Percentiles rank a stretch among this genome's conserved stretches.
phyloP scores from a whole-genome alignment of 2,113 vertebrate genomes.

The Oceanodroma tethys region DNA sequence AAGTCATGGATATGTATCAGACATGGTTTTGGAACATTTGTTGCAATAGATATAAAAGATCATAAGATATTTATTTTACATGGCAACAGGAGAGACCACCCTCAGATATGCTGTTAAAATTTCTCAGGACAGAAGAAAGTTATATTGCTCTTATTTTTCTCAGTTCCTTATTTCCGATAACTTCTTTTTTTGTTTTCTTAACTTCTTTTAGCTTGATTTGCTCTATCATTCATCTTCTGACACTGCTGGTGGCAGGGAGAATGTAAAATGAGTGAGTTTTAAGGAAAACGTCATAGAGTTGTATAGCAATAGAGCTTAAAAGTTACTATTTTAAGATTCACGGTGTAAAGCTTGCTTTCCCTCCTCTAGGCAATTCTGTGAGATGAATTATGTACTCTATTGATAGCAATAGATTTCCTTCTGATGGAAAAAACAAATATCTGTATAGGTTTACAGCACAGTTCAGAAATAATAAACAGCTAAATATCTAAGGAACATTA shows the following conservation, averaged over 20 bases:
- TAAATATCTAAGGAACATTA: slow-evolving; percentile 35
- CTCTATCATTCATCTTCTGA: not conserved
- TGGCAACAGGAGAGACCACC: not conserved
- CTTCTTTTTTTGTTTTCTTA: not conserved
- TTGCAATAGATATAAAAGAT: not conserved
- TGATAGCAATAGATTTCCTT: slow-evolving; percentile 4
- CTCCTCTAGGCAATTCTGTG: not conserved
- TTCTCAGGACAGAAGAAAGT: not conserved
- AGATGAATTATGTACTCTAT: not conserved
- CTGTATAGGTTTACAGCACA: not conserved
- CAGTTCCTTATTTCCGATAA: not conserved
- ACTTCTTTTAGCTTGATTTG: not conserved
- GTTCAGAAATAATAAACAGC: slow-evolving; percentile 24
- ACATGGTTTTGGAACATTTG: not conserved
- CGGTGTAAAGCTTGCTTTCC: not conserved
- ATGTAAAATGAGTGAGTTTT: not conserved
- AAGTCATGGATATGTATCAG: not conserved
- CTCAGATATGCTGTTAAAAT: not conserved
- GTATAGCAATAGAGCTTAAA: not conserved
- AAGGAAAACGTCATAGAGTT: not conserved
- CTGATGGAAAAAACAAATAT: not conserved
- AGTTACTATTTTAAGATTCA: slow-evolving; percentile 22
- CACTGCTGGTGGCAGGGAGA: not conserved
- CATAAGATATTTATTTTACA: not conserved
- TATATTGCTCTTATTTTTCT: not conserved